These are phyloP conservation scores for Octodonta nipae DNA, from an alignment of 2,888 invertebrate species.

Conservation along the genomic window DNA sequence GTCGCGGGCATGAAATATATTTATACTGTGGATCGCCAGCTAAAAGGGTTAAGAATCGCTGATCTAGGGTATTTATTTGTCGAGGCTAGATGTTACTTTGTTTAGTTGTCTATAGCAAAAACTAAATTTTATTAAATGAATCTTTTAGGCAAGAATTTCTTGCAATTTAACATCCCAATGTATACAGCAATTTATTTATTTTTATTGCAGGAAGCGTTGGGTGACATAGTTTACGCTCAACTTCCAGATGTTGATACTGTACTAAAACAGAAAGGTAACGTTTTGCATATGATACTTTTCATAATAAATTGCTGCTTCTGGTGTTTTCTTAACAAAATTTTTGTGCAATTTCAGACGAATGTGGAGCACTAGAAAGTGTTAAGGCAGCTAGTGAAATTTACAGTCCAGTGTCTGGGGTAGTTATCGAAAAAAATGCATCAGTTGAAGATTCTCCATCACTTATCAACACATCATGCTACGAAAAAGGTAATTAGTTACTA, in stretches of 20 bases:
- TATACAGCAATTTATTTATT: constrained; percentile 4
- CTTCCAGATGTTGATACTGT: constrained; percentile 69
- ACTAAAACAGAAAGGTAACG: constrained; percentile 51
- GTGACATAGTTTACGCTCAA: constrained; percentile 93
- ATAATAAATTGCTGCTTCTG: constrained; percentile 9
- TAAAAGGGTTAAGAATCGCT: too few species aligned
- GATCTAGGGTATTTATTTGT: too few species aligned
- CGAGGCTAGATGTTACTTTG: too few species aligned
- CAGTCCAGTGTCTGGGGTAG: constrained; percentile 77
- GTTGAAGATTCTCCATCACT: constrained; percentile 76
- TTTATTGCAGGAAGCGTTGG: constrained; percentile 66
- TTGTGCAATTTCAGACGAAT: constrained; percentile 54
- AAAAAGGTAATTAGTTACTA: constrained; percentile 48
- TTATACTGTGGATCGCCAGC: too few species aligned
- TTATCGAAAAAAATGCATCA: constrained; percentile 66
- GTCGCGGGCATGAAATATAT: too few species aligned
- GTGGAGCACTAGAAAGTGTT: constrained; percentile 93
- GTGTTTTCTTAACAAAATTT: neutral
- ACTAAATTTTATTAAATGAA: too few species aligned
- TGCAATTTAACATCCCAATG: too few species aligned
- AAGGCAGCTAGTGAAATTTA: constrained; percentile 98
- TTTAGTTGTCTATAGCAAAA: too few species aligned
- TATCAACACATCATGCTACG: constrained; percentile 83
- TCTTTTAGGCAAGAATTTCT: too few species aligned
- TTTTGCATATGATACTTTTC: neutral